phyloP scores from a whole-genome alignment of 2,888 invertebrate species.

The Drosophila parthenogenetica region DNA sequence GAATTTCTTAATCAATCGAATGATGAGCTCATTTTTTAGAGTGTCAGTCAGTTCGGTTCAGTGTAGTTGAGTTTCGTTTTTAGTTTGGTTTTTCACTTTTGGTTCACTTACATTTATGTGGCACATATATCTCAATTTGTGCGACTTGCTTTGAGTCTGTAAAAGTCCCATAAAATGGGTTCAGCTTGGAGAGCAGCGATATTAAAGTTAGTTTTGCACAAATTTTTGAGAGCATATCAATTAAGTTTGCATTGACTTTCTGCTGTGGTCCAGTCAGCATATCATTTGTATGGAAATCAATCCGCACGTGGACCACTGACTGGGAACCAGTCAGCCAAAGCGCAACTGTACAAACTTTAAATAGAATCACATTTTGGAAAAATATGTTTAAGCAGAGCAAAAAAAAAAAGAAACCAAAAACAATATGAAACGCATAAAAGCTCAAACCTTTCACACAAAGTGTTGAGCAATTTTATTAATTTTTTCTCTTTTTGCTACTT shows the following conservation, averaged over 20 bases:
- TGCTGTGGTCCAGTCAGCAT: conserved; percentile 48
- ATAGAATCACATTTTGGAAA: conserved; percentile 50
- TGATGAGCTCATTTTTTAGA: conserved; percentile 15
- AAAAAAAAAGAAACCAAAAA: conserved; percentile 29
- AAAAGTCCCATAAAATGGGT: conserved; percentile 22
- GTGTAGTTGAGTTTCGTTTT: not conserved
- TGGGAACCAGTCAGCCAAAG: not conserved
- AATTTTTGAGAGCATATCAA: conserved; percentile 67
- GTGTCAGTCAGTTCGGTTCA: conserved; percentile 28
- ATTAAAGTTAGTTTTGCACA: conserved; percentile 31
- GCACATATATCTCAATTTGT: conserved; percentile 68
- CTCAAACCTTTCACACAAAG: conserved; percentile 48
- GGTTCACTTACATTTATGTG: conserved; percentile 50
- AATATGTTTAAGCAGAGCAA: too few species aligned
- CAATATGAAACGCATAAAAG: conserved; percentile 59
- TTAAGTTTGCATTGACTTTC: conserved; percentile 61
- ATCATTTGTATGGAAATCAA: conserved; percentile 72
- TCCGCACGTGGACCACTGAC: conserved; percentile 29
- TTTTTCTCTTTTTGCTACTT: conserved; percentile 15
- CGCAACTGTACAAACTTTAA: conserved; percentile 59
- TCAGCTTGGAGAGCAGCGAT: not conserved
- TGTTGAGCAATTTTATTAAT: conserved; percentile 32
- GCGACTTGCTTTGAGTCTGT: conserved; percentile 40
- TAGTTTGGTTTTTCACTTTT: conserved; percentile 23
- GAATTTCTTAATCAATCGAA: conserved; percentile 18